phyloP scores from a whole-genome alignment of 37 sponge, comb jelly and placozoan genomes.

The Chondrilla cf. caribensis region DNA sequence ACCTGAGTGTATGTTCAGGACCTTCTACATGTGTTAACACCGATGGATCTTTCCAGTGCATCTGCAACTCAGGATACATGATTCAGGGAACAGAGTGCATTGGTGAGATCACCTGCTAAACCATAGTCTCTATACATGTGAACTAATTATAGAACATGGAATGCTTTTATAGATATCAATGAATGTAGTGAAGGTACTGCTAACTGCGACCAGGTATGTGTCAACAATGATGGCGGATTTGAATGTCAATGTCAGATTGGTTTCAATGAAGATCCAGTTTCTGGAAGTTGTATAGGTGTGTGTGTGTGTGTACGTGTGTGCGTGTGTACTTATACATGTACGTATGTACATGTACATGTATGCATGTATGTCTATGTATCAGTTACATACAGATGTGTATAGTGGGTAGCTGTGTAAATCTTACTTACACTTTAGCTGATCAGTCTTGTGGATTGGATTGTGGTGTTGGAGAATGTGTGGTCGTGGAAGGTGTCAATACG shows the following conservation, averaged over 20 bases:
- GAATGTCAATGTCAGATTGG: background rate
- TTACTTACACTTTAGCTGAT: too few relatives aligned
- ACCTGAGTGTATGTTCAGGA: background rate
- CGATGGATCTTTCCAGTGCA: background rate
- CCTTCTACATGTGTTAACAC: background rate
- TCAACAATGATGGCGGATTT: conserved; percentile 14
- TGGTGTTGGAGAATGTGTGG: too few relatives aligned
- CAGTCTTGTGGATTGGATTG: too few relatives aligned
- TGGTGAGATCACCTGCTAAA: background rate
- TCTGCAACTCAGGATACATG: background rate
- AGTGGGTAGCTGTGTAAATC: too few relatives aligned
- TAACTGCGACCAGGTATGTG: background rate
- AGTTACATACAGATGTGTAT: too few relatives aligned
- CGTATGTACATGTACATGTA: too few relatives aligned
- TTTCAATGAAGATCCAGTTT: background rate
- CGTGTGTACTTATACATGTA: too few relatives aligned
- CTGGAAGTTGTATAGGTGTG: background rate
- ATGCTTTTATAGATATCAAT: background rate
- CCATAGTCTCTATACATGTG: background rate
- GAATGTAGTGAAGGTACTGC: background rate
- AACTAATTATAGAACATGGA: too few relatives aligned
- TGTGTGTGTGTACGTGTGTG: too few relatives aligned
- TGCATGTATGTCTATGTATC: too few relatives aligned
- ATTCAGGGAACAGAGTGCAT: background rate
- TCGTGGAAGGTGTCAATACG: too few relatives aligned